Evolutionary conservation across 2,797 vertebrate genomes (phyloP).

Genomic region (Coregonus sp.): DNA sequence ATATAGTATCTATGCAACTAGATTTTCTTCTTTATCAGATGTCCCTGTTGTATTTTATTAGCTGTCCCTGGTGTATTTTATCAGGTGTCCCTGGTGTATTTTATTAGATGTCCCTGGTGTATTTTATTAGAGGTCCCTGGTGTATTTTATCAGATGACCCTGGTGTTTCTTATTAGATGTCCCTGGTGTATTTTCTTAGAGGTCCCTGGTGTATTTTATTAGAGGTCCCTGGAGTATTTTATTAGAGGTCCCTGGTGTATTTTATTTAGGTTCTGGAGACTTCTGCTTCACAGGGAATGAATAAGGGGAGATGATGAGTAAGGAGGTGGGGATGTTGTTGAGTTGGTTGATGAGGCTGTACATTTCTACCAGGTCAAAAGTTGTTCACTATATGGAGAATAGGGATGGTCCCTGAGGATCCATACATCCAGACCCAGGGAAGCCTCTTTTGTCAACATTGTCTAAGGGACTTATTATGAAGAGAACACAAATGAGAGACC

Average conservation of each 20-base stretch:
- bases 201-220: too few species aligned
- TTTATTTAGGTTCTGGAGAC: conserved; percentile 62
- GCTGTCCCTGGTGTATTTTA: conserved; percentile 54
- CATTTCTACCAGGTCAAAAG: too few species aligned
- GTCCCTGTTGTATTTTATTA: conserved; percentile 67
- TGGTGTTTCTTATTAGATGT: too few species aligned
- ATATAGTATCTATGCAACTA: conserved; percentile 46
- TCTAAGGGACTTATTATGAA: conserved; percentile 78
- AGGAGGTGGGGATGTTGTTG: conserved; percentile 69
- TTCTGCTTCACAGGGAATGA: conserved; percentile 59
- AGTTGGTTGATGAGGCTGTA: conserved; percentile 25
- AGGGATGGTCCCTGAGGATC: conserved; percentile 69
- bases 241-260: conserved; percentile 57
- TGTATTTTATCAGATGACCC: too few species aligned
- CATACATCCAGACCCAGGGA: conserved; percentile 60
- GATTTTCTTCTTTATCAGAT: conserved; percentile 62
- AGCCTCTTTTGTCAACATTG: conserved; percentile 76
- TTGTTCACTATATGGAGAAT: too few species aligned
- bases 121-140: too few species aligned
- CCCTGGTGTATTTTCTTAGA: too few species aligned
- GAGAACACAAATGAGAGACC: conserved; percentile 79
- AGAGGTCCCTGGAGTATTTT: too few species aligned
- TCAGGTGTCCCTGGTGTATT: conserved; percentile 26
- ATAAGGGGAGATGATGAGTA: conserved; percentile 58
- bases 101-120: conserved; percentile 63